Base-by-base conservation (phyloP, 2,888 invertebrate species). In the Nomada flava region DNA sequence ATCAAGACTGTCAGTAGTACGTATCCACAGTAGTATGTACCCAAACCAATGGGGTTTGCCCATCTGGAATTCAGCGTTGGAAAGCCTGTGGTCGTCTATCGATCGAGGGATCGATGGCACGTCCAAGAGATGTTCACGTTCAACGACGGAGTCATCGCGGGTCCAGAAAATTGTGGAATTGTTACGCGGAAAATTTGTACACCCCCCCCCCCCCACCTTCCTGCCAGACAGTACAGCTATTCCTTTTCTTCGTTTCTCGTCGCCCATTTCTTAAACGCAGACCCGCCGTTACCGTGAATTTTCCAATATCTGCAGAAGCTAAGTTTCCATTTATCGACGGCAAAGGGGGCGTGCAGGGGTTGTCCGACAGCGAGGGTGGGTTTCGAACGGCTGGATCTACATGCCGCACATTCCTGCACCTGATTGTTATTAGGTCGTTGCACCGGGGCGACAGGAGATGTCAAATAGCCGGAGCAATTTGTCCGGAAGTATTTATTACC, bases 351-450 rank as follows among this genome's bases (percentile, higher is more conserved):
- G 7, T 36, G 18, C 47, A 23, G 50, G 29, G 18, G 29, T 15
- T n/a, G 36, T n/a, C 15, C 15, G 57, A 4, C 5, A 13, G 18
- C 13, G n/a, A 13, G 11, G n/a, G n/a, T 2, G 18, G 36, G 9
- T n/a, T 1, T 18, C 50, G 11, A 13, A 15, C 11, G 50, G 53
- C 20, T 50, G 62, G 53, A 76, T 84, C 63, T 80, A 65, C 85
- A 79, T 84, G 70, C 79, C 75, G 23, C 50, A 29, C 73, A 74
- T 85, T 74, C 78, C 75, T 59, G 62, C 50, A 52, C 50, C 70
- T 71, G 87, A 86, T 85, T 85, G 82, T 87, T 87, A 87, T 82
- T 83, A 79, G 78, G 68, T 80, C 85, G 80, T 81, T 53, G 74
- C 64, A 42, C 65, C 59, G 26, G 13, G 42, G 29, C 78, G 81